Percentiles rank a stretch among this genome's conserved stretches.
Evolutionary conservation across 2,888 invertebrate species (phyloP).

Genomic region (Taphrorychus bicolor): DNA sequence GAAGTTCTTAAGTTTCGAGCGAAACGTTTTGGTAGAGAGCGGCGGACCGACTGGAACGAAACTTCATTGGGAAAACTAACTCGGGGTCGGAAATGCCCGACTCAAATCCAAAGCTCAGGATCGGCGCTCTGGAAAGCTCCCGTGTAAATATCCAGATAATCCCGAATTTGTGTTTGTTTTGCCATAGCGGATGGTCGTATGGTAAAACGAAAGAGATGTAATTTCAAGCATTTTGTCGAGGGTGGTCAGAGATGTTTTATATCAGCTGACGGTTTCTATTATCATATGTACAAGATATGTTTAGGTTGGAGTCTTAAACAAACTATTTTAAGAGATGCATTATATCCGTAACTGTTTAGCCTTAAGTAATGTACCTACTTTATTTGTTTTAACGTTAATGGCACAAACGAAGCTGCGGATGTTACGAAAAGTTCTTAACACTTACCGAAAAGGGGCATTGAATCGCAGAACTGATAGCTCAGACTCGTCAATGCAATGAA

Average conservation of each 20-base stretch:
- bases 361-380: too few relatives aligned
- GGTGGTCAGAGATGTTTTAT: neutral
- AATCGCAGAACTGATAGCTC: too few relatives aligned
- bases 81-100: slow-evolving; percentile 8
- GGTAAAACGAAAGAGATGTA: neutral
- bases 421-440: too few relatives aligned
- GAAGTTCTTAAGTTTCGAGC: neutral
- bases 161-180: neutral
- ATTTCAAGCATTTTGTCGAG: neutral
- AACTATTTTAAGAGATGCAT: too few relatives aligned
- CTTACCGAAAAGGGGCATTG: too few relatives aligned
- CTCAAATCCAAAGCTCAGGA: neutral
- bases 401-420: too few relatives aligned
- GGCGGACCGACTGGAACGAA: slow-evolving; percentile 14
- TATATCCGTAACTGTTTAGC: too few relatives aligned
- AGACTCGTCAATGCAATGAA: too few relatives aligned
- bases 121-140: slow-evolving; percentile 10
- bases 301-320: too few relatives aligned
- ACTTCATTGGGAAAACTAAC: slow-evolving; percentile 5
- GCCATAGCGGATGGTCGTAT: too few relatives aligned
- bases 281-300: too few relatives aligned
- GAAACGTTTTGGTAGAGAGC: neutral
- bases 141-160: neutral
- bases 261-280: neutral
- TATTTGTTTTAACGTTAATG: too few relatives aligned